These are phyloP conservation scores for Urosaurus nigricauda DNA, from an alignment of 2,797 vertebrate species.

Conservation along the genomic window DNA sequence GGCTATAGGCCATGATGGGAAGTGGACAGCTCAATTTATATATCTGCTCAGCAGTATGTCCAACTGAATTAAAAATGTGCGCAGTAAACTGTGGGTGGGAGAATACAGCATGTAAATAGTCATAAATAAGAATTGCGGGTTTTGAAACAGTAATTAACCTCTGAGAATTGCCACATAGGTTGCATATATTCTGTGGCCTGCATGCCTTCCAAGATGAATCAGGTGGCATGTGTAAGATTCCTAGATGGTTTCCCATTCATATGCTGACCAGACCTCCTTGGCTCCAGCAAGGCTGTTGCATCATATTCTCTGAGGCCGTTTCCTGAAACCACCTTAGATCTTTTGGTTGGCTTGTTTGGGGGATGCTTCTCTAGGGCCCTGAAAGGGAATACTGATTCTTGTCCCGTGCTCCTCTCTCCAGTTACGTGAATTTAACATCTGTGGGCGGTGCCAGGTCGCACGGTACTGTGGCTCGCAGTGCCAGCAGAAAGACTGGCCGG, in stretches of 20 bases:
- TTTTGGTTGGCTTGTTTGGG: not conserved
- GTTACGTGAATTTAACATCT: conserved; percentile 98
- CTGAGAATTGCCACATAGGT: not conserved
- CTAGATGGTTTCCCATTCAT: not conserved
- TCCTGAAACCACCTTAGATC: not conserved
- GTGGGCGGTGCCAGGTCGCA: conserved; percentile 96
- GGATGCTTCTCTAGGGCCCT: accelerated
- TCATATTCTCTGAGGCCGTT: no score
- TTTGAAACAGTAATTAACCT: not conserved
- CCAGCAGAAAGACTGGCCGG: conserved; percentile 99
- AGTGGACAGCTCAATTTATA: not conserved
- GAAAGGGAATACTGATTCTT: not conserved
- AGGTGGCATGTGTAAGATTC: no score
- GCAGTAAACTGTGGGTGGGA: not conserved
- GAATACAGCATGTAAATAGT: not conserved
- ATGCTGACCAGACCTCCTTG: no score
- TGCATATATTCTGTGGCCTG: not conserved
- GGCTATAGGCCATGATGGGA: not conserved
- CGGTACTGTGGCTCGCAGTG: conserved; percentile 98
- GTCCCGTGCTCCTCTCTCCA: conserved; percentile 54
- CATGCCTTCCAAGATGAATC: not conserved
- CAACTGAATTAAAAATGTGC: not conserved
- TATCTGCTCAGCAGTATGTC: not conserved
- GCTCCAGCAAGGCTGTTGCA: not conserved
- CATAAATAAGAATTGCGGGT: not conserved